Evolutionary conservation across 2,888 invertebrate genomes (phyloP).

Genomic region (Acanthopleura granulata): DNA sequence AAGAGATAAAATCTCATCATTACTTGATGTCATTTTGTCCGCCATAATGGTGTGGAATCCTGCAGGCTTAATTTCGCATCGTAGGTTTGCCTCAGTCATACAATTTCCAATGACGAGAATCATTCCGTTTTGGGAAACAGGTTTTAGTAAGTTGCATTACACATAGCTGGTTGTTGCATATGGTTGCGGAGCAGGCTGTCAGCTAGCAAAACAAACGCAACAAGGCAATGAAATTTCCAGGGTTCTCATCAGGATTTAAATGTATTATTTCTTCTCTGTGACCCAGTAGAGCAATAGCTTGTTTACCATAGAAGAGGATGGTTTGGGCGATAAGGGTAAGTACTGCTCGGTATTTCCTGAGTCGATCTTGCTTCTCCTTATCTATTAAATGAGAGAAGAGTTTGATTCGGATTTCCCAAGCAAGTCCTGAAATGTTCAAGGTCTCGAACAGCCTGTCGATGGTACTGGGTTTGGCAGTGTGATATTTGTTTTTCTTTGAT

Average conservation of each 20-base stretch:
- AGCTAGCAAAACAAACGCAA: conserved; percentile 14
- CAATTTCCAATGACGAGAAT: conserved; percentile 21
- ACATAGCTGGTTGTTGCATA: background rate
- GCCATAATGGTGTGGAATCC: conserved; percentile 23
- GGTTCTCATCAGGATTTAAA: conserved; percentile 8
- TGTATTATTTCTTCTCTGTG: conserved; percentile 17
- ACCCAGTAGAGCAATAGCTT: conserved; percentile 24
- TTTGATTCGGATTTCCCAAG: background rate
- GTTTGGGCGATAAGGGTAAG: conserved; percentile 13
- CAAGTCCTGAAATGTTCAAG: background rate
- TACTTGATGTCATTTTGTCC: conserved; percentile 26
- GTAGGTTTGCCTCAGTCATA: conserved; percentile 18
- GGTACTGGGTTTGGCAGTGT: conserved; percentile 8
- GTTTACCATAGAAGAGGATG: conserved; percentile 23
- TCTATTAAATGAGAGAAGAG: conserved; percentile 1
- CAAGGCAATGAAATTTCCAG: conserved; percentile 19
- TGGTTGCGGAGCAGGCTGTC: background rate
- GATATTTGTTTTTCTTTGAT: conserved; percentile 9
- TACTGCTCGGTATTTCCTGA: background rate
- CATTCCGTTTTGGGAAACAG: conserved; percentile 21
- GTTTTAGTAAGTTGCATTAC: conserved; percentile 16
- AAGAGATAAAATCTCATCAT: conserved; percentile 22
- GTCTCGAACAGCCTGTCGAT: background rate
- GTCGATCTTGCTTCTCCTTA: background rate
- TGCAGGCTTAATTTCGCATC: conserved; percentile 19